Conservation (phyloP, 2,888 invertebrate genomes). For the Macropis europaea region DNA sequence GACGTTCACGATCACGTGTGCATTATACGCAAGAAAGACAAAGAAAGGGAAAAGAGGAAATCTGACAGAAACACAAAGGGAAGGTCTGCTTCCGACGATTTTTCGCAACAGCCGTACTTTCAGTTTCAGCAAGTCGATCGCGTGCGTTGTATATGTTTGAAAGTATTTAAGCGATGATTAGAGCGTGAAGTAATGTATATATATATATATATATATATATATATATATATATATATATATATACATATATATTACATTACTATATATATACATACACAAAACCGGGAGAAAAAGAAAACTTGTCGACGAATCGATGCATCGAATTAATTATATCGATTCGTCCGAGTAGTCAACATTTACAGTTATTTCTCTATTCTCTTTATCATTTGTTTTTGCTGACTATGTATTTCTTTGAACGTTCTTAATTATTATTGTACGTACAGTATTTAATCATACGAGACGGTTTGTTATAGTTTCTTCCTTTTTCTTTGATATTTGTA, state of each 20-base stretch:
- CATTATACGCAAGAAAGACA: constrained; percentile 5
- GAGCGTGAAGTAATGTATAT: constrained; percentile 29
- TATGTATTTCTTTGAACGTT: background rate
- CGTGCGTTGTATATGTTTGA: constrained; percentile 25
- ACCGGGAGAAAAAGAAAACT: constrained; percentile 11
- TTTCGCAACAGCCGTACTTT: constrained; percentile 3
- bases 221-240: constrained; percentile 12
- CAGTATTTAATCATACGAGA: constrained; percentile 36
- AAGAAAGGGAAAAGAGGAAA: background rate
- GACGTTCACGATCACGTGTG: constrained; percentile 7
- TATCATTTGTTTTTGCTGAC: constrained; percentile 4
- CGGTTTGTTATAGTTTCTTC: background rate
- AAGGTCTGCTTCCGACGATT: constrained; percentile 6
- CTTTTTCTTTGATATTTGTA: constrained; percentile 8
- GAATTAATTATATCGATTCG: constrained; percentile 18
- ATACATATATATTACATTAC: constrained; percentile 4
- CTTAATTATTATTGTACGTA: constrained; percentile 21
- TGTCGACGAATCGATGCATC: constrained; percentile 22
- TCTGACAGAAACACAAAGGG: background rate
- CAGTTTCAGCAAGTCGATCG: constrained; percentile 13
- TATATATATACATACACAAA: background rate
- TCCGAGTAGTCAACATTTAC: constrained; percentile 31
- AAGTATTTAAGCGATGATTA: constrained; percentile 29
- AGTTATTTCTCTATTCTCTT: constrained; percentile 11
- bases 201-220: constrained; percentile 3